A percentile compares a stretch with the other conserved stretches of the same genome.
These are phyloP conservation scores for Pteromalus puparum DNA, from an alignment of 1,140 invertebrate genomes.

Conservation along the genomic window DNA sequence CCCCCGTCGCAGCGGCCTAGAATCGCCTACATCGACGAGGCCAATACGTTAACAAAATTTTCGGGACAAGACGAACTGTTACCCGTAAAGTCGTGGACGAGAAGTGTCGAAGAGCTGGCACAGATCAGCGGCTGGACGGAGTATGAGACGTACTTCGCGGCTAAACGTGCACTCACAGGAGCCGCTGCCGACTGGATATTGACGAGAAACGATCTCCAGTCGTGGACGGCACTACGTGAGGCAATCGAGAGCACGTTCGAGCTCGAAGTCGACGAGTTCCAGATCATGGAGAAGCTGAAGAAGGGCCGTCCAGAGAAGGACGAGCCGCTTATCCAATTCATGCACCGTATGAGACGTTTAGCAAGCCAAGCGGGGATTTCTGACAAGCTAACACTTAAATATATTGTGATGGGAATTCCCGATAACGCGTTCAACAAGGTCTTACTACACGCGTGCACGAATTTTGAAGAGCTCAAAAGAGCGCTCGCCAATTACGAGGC, in stretches of 20 bases:
- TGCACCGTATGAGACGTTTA: background rate
- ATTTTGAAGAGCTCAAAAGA: background rate
- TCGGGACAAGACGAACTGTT: background rate
- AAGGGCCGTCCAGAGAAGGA: background rate
- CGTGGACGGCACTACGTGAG: background rate
- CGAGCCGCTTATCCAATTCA: background rate
- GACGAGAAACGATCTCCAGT: background rate
- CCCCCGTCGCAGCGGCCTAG: background rate
- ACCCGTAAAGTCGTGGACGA: background rate
- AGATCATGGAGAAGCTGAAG: background rate
- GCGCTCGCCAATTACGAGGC: background rate
- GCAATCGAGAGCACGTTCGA: background rate
- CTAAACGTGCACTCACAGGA: background rate
- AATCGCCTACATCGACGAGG: background rate
- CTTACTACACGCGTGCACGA: background rate
- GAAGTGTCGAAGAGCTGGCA: background rate
- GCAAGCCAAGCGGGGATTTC: background rate
- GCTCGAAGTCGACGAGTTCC: background rate
- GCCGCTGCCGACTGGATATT: background rate
- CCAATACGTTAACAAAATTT: background rate
- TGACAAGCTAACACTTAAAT: background rate
- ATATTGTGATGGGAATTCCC: background rate
- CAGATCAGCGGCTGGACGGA: background rate
- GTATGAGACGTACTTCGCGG: conserved; percentile 1
- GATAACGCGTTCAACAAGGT: background rate